Conservation (phyloP, 2,888 invertebrate species). For the Pseudeuparius sepicola region DNA sequence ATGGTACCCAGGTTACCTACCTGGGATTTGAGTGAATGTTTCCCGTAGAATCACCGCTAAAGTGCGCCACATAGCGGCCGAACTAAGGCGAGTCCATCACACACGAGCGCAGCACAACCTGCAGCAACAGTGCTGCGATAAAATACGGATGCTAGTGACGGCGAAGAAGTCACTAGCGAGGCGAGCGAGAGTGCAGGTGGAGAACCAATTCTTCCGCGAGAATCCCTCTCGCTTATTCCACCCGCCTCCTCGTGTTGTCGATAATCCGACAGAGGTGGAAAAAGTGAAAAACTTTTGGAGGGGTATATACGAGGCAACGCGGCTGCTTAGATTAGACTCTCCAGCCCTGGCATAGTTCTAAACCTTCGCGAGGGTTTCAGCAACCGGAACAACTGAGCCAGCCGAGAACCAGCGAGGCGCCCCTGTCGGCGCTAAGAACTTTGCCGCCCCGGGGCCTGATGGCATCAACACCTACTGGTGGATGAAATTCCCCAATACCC, state of each 20-base stretch:
- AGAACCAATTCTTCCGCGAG: constrained; percentile 1
- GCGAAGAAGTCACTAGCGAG: constrained; percentile 11
- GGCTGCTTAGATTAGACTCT: constrained; percentile 7
- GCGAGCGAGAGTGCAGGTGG: constrained; percentile 6
- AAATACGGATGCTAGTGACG: constrained; percentile 9
- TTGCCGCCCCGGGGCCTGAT: constrained; percentile 3
- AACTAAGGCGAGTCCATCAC: constrained; percentile 2
- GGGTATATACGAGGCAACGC: constrained; percentile 5
- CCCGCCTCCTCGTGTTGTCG: constrained; percentile 6
- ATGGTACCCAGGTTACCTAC: no score
- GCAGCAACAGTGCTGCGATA: constrained; percentile 7
- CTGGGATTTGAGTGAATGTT: no score
- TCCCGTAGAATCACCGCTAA: no score
- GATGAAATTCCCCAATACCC: constrained; percentile 1
- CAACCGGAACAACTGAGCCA: background rate
- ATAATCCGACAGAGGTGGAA: constrained; percentile 6
- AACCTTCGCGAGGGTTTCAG: constrained; percentile 5
- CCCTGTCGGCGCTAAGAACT: background rate
- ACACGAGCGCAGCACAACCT: background rate
- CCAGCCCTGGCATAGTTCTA: constrained; percentile 8
- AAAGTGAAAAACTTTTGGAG: constrained; percentile 9
- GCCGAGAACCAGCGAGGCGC: constrained; percentile 3
- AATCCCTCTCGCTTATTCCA: constrained; percentile 9
- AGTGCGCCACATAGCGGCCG: background rate
- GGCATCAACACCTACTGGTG: constrained; percentile 1